Base-by-base conservation (phyloP, 2,797 vertebrate genomes). In the Coendou prehensilis region DNA sequence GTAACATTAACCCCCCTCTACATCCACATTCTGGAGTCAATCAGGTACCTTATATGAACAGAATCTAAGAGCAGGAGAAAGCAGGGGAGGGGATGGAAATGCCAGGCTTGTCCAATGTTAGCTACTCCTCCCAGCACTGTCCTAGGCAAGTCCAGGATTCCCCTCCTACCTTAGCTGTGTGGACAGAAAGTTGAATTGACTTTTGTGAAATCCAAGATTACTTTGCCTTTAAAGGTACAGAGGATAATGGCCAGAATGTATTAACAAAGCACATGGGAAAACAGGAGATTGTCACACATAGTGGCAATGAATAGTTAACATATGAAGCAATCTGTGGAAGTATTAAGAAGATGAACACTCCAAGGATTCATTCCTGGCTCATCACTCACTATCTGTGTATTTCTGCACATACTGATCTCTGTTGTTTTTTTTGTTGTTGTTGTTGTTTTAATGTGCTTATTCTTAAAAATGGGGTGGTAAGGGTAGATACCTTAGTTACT, bases 191-290 rank as follows among this genome's bases (percentile, higher is more conserved):
- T 56, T 50, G 45, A 57, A 59, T 9, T 91, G 30, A 26, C 69
- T 54, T 84, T 84, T 80, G 82, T 50, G 75, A 95, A 95, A 85
- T 28, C 17, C 59, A 95, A 89, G 76, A 88, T 61, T 45, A 20
- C 20, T 86, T 22, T 91, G 37, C 33, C n/a, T 96, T 93, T 67
- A 84, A 78, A 9, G 2, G 3, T 63, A 61, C 17, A 78, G 52
- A 50, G 20, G 85, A 57, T 41, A 83, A 45, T 71, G 64, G 7
- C 37, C 22, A 86, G 23, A 71, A 85, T 1, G 7, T 45, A 80
- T 81, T 57, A 94, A 84, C 26, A 64, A 93, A 30, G 22, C 61
- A 71, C n/a, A 15, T 78, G 47, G 64, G 83, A 96, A 84, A 81
- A 80, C 0, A 59, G 20, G 61, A 81, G 69, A 11, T 4, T 80